Evolutionary conservation across 2,113 vertebrate species (phyloP).

Genomic region (Etia nguti): DNA sequence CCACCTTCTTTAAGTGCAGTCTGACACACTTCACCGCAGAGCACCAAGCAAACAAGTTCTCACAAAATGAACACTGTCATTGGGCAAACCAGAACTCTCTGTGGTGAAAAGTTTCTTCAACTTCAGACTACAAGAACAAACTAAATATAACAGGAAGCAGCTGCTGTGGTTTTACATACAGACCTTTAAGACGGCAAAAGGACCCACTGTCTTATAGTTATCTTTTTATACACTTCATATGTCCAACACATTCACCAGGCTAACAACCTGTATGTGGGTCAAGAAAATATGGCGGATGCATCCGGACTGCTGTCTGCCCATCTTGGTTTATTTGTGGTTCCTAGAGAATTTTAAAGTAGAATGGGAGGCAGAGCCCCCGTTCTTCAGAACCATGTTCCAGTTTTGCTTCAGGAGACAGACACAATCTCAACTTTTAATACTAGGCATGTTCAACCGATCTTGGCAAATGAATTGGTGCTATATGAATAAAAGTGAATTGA

Average conservation of each 20-base stretch:
- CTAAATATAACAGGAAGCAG: background rate
- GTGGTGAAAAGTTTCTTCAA: background rate
- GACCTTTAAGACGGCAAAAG: rapidly evolving
- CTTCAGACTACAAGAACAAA: background rate
- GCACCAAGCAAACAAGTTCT: background rate
- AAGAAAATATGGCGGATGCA: rapidly evolving
- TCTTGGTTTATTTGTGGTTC: background rate
- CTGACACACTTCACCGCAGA: background rate
- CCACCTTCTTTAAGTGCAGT: background rate
- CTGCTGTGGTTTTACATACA: background rate
- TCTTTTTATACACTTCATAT: background rate
- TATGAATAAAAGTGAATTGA: background rate
- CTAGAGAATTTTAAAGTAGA: rapidly evolving
- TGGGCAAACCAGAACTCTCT: background rate
- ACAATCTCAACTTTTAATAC: background rate
- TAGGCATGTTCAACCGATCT: rapidly evolving
- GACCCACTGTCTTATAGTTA: rapidly evolving
- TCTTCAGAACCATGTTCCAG: background rate
- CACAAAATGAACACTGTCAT: background rate
- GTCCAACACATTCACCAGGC: rapidly evolving
- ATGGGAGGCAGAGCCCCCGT: rapidly evolving
- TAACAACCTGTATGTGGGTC: rapidly evolving
- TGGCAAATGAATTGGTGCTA: rapidly evolving
- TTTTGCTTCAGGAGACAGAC: rapidly evolving
- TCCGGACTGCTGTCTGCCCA: rapidly evolving